Evolutionary conservation across 92 coral and sea anemone genomes (phyloP), one percentile per base, ranked within the genome.

Genomic region (Actinostola sp.): DNA sequence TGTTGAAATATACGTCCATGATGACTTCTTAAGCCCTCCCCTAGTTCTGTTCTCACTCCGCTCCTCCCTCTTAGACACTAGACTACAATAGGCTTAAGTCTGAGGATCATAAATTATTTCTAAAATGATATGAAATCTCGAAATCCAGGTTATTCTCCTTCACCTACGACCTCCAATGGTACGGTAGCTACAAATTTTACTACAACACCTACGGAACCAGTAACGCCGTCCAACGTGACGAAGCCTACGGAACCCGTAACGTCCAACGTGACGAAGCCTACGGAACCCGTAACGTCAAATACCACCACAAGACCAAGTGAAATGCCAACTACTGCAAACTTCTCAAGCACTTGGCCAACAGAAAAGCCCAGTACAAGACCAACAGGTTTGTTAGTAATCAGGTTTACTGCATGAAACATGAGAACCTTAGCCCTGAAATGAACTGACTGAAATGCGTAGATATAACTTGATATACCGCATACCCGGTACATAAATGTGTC

Each of bases 281-380:
- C 56, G n/a, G 34, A 45, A 65, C 71, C 71, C n/a, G 42, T 23
- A 11, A 63, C 68, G 38, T 36, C 49, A 19, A 23, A 63, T 23
- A 12, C 31, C 17, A 39, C 51, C 10, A 9, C 50, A 10, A 0
- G 23, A 0, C 45, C 71, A 14, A 26, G 34, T 26, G 17, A 33
- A 39, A 7, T 20, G 21, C 30, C 52, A 39, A 35, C 64, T 11
- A 32, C 66, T 1, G 12, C 20, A 13, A 0, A 4, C 1, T 30
- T 13, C 31, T 54, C 35, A 13, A 1, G 17, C 2, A 55, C 14
- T 8, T n/a, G 1, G 14, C 15, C 59, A 24, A 20, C 61, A 55
- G 31, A 16, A 55, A 25, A 10, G 2, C 27, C 34, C 19, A 0
- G 28, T 19, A n/a, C 61, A 55, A 1, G 17, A 55, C 12, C 41